These are phyloP conservation scores for Leptobrachium leishanense DNA, from an alignment of 2,113 vertebrate genomes.

Conservation along the genomic window DNA sequence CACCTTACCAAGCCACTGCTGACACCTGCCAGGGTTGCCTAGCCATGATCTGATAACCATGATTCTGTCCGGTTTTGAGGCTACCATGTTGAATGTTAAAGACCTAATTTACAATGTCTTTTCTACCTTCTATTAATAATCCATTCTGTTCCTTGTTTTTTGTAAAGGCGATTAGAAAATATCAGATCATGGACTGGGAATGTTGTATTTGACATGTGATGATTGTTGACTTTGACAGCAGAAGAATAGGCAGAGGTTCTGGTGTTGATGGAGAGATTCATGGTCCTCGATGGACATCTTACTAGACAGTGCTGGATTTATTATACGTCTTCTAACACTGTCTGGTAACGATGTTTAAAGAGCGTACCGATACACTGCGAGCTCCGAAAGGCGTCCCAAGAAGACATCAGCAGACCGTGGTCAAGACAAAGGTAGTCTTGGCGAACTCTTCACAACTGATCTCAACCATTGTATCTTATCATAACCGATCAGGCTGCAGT, in stretches of 20 bases:
- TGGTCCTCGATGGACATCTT: conserved; percentile 95
- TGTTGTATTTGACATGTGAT: not conserved
- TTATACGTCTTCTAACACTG: conserved; percentile 95
- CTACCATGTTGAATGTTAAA: not conserved
- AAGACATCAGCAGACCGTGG: not conserved
- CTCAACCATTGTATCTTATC: too few species aligned
- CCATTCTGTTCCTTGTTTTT: not conserved
- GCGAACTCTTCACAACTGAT: too few species aligned
- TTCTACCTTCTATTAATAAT: not conserved
- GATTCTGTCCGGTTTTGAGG: not conserved
- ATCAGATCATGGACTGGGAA: not conserved
- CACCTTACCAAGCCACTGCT: too few species aligned
- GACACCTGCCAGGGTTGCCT: too few species aligned
- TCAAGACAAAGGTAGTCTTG: not conserved
- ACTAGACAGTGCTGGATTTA: conserved; percentile 98
- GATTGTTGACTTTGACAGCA: not conserved
- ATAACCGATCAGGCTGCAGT: too few species aligned
- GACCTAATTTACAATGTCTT: not conserved
- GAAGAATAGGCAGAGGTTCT: not conserved
- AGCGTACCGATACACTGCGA: conserved; percentile 64
- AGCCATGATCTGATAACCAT: too few species aligned
- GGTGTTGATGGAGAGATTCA: conserved; percentile 12
- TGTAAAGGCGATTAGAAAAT: not conserved
- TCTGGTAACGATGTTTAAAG: conserved; percentile 99
- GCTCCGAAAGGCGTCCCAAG: conserved; percentile 37